Evolutionary conservation across 2,888 invertebrate genomes (phyloP).

Genomic region (Lacanobia wlatinum): DNA sequence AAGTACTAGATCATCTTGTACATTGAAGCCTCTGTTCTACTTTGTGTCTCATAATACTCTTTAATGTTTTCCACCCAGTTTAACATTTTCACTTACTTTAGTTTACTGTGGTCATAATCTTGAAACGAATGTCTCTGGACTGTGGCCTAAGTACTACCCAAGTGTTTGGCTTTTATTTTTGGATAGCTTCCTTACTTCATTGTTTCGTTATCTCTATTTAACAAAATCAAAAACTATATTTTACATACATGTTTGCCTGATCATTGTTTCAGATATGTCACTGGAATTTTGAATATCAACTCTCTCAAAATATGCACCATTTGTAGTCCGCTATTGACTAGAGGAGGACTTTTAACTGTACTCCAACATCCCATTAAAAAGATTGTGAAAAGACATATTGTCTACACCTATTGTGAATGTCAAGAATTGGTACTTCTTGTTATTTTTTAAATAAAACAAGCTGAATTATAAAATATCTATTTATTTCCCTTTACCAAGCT

Average conservation of each 20-base stretch:
- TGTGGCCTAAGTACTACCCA: no score
- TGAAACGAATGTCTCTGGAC: no score
- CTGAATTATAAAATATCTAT: slow-evolving; percentile 39
- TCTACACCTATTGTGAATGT: neutral
- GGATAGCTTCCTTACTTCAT: neutral
- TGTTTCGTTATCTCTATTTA: no score
- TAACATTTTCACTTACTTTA: neutral
- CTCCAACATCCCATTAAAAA: neutral
- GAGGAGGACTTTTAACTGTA: neutral
- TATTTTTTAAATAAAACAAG: slow-evolving; percentile 34
- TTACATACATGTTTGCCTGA: neutral
- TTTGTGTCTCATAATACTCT: no score
- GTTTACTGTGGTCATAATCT: neutral
- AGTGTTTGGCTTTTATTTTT: neutral
- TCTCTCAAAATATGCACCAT: neutral
- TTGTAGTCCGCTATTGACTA: no score
- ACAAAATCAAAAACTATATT: no score
- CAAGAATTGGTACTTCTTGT: neutral
- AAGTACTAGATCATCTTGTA: slow-evolving; percentile 65
- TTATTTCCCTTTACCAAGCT: slow-evolving; percentile 53
- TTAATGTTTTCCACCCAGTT: no score
- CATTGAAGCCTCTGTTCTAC: neutral
- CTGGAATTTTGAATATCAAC: slow-evolving; percentile 77
- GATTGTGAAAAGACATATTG: neutral
- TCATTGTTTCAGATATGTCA: slow-evolving; percentile 80